phyloP scores from a whole-genome alignment of 2,888 invertebrate species.

The Drosophila infuscata region DNA sequence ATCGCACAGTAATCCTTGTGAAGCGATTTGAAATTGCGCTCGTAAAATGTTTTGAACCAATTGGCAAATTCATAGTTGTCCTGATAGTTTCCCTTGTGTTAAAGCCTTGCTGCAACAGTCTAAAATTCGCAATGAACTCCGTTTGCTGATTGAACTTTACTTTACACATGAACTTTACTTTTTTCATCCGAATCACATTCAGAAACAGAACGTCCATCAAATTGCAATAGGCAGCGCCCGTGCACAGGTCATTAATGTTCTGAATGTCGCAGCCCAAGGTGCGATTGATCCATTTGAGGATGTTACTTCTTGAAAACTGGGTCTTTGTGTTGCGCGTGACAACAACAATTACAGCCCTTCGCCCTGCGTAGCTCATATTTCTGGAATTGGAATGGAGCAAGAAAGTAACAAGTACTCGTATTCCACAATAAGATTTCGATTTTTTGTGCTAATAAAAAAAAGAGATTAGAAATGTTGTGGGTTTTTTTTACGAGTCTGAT shows the following conservation, averaged over 20 bases:
- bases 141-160: background rate
- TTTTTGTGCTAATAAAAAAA: background rate
- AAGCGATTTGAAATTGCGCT: too few relatives aligned
- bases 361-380: background rate
- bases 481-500: background rate
- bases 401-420: background rate
- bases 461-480: background rate
- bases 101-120: slow-evolving; percentile 18
- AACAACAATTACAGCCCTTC: background rate
- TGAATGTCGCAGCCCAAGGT: background rate
- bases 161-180: slow-evolving; percentile 30
- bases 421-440: background rate
- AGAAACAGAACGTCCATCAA: slow-evolving; percentile 30
- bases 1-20: too few relatives aligned
- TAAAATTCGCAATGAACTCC: slow-evolving; percentile 1
- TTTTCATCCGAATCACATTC: slow-evolving; percentile 2
- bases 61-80: slow-evolving; percentile 33
- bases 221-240: slow-evolving; percentile 32
- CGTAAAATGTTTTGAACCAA: slow-evolving; percentile 20
- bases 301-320: background rate
- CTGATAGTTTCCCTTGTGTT: background rate
- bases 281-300: background rate
- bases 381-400: background rate
- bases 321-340: background rate
- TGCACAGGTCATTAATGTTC: slow-evolving; percentile 23